phyloP scores from a whole-genome alignment of 2,113 vertebrate genomes.

The Tauraco erythrolophus region DNA sequence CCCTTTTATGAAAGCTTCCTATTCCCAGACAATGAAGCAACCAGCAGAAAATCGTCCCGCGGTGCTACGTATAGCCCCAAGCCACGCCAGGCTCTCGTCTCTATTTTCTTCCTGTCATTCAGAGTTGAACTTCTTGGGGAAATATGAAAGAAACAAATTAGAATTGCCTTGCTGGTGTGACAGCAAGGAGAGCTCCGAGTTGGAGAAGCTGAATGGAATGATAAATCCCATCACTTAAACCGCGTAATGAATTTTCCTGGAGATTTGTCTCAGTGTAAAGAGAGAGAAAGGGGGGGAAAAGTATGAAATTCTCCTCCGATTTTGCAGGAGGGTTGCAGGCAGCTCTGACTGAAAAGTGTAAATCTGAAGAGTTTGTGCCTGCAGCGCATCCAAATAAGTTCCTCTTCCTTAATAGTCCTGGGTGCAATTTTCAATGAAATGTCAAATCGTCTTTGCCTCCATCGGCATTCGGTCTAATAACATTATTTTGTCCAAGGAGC shows the following conservation, averaged over 20 bases:
- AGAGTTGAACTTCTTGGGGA: not conserved
- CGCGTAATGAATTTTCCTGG: constrained; percentile 45
- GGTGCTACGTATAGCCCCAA: not conserved
- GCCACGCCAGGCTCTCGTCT: not conserved
- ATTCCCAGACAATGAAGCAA: not conserved
- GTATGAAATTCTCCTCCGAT: not conserved
- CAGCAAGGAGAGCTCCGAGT: not conserved
- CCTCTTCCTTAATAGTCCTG: constrained; percentile 7
- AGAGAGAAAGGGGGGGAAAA: not conserved
- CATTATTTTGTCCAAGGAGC: constrained; percentile 43
- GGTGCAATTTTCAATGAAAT: constrained; percentile 31
- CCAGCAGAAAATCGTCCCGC: accelerated
- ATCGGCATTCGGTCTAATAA: not conserved
- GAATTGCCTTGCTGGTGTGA: constrained; percentile 3
- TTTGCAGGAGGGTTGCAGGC: not conserved
- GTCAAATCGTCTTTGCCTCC: constrained; percentile 36
- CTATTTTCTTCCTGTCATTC: not conserved
- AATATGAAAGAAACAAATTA: constrained; percentile 50
- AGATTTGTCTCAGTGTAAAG: constrained; percentile 67
- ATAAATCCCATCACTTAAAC: constrained; percentile 43
- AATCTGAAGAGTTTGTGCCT: not conserved
- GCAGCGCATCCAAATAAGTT: constrained; percentile 36
- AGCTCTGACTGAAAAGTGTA: constrained; percentile 10
- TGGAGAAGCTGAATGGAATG: not conserved
- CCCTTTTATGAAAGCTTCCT: not conserved